Evolutionary conservation across 2,888 invertebrate genomes (phyloP), one percentile per base, ranked within the genome.

Genomic region (Ectropis crepuscularia): DNA sequence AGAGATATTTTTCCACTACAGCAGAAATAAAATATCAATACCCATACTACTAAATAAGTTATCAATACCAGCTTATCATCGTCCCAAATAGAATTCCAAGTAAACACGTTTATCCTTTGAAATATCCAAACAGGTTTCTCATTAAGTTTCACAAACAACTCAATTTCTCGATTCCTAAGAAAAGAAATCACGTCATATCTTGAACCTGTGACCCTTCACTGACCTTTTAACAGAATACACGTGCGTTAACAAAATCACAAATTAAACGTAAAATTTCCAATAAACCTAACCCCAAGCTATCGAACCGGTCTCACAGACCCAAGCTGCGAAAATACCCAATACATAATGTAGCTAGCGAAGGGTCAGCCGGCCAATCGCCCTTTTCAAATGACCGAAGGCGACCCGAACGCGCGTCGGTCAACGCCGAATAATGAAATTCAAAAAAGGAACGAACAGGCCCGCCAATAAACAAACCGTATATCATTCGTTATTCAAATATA

Each of bases 391-490:
- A 88, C 89, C 90, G 82, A 77, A 77, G 80, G 77, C 87, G 90
- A 91, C 91, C 90, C 83, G 81, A 80, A 71, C 86, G 87, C 82
- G 84, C 88, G 88, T 78, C 87, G 89, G 89, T 89, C 90, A 89
- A 73, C 77, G 78, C 62, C 60, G 73, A 77, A 89, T 90, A 91
- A 92, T 90, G 83, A 79, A 86, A 87, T 90, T 90, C 84, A 82
- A 91, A 90, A 86, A 88, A 88, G 85, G 82, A 88, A 84, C 82
- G 86, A 75, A 86, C 87, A 85, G 84, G 88, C 92, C 89, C 87
- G 87, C 92, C 90, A 91, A 92, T 92, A 92, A 92, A 92, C 92
- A 92, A 92, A 91, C 89, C 92, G 90, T 92, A 92, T 87, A 92
- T 92, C 92, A 92, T 91, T 89, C 89, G 77, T 85, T 89, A 89